Conservation (phyloP, 2,113 vertebrate species). For the Podocnemis expansa region DNA sequence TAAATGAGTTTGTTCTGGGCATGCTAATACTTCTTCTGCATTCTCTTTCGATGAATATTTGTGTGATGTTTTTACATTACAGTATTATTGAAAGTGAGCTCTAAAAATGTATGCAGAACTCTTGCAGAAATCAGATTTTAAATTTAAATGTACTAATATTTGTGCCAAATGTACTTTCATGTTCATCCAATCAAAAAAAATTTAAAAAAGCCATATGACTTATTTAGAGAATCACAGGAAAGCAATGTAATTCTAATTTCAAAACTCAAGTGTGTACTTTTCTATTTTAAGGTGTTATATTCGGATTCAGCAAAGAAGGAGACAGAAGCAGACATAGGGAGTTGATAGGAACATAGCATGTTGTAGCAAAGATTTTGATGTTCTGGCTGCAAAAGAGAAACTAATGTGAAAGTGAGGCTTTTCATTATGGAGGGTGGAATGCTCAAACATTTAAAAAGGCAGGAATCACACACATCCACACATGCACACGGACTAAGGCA, state of each 20-base stretch:
- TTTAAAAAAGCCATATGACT: background rate
- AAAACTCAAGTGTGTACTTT: background rate
- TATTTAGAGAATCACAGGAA: background rate
- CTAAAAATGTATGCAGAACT: background rate
- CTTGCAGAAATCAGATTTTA: background rate
- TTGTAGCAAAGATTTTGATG: background rate
- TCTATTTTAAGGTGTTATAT: background rate
- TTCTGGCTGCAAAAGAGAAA: background rate
- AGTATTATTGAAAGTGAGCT: rapidly evolving
- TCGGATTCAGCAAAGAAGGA: background rate
- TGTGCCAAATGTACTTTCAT: background rate
- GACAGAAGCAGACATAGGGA: background rate
- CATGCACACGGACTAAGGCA: too few species aligned
- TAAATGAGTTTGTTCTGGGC: background rate
- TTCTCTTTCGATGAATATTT: background rate
- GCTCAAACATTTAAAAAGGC: background rate
- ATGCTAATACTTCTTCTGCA: rapidly evolving
- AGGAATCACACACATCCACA: background rate
- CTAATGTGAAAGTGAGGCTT: background rate
- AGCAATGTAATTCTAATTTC: background rate
- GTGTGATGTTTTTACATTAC: rapidly evolving
- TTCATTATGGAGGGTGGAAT: background rate
- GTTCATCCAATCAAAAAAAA: background rate
- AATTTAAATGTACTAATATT: background rate
- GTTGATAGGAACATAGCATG: background rate